Base-by-base conservation (phyloP, 2,888 invertebrate species). In the Rotaria magnacalcarata region DNA sequence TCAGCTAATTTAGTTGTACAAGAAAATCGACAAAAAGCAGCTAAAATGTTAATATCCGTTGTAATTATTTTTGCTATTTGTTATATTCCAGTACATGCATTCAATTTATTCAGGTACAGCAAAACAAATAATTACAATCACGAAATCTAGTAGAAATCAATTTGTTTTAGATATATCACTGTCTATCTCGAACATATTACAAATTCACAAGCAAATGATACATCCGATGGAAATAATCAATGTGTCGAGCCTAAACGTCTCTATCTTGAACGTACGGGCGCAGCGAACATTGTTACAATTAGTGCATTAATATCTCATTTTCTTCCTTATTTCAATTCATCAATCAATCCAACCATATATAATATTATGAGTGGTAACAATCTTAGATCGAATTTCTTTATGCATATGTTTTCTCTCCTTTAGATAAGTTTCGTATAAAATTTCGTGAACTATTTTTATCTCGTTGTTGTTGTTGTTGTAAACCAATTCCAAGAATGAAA, bases 341-440 rank as follows among this genome's bases (percentile, higher is more conserved):
- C 80, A 85, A 85, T 86, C 47, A 86, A 86, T 60, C 86, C 86
- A 19, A 56, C 85, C 16, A 86, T 86, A 27, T 86, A 86, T 27
- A 85, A 86, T 80, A 47, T 86, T 58, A 85, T 86, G 86, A 86
- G 86, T 84, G 86, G 86, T 86, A 85, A 85, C 67, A 21, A 54
- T 27, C 5, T 34, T 10, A 27, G 11, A 67, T 19, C 27, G 24
- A 47, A 47, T n/a, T 8, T 7, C n/a, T 24, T 47, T 10, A 6
- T 43, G 0, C 47, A 7, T 80, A 4, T 41, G 0, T n/a, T 80
- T 67, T 34, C 34, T 52, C 3, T 67, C 16, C 47, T 6, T n/a
- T 80, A 80, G 80, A 80, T 80, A 80, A 80, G 14, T 80, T 80
- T 80, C 80, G 80, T 80, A 47, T 43, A 2, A 80, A 80, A 80